Conservation (phyloP, 1,140 invertebrate species). For the Drosophila navojoa region DNA sequence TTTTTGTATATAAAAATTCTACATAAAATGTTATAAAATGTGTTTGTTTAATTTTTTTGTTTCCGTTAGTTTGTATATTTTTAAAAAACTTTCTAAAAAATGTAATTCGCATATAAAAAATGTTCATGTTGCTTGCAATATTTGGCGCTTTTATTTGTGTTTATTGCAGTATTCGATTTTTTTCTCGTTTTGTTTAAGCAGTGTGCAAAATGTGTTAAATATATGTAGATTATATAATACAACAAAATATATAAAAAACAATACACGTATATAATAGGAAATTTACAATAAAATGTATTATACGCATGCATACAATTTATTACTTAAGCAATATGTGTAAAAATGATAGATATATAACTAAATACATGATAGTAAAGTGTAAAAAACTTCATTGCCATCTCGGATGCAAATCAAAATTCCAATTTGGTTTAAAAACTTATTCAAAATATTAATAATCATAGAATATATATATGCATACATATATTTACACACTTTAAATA, state of each 20-base stretch:
- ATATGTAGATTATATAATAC: slow-evolving; percentile 23
- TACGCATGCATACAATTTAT: slow-evolving; percentile 58
- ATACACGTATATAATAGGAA: slow-evolving; percentile 42
- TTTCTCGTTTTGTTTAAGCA: slow-evolving; percentile 12
- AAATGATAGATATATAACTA: slow-evolving; percentile 33
- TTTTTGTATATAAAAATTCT: slow-evolving; percentile 55
- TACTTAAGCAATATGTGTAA: slow-evolving; percentile 13
- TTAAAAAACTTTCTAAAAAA: slow-evolving; percentile 67
- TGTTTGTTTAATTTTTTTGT: slow-evolving; percentile 21
- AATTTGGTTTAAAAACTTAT: slow-evolving; percentile 60
- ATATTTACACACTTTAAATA: slow-evolving; percentile 68
- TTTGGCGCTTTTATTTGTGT: slow-evolving; percentile 57
- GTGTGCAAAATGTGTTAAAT: slow-evolving; percentile 33
- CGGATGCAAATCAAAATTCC: slow-evolving; percentile 59
- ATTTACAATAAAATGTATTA: slow-evolving; percentile 61
- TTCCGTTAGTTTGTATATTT: slow-evolving; percentile 38
- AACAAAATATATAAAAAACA: slow-evolving; percentile 36
- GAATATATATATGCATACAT: slow-evolving; percentile 47
- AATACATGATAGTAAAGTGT: slow-evolving; percentile 22
- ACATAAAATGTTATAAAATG: slow-evolving; percentile 70
- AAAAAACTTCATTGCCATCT: slow-evolving; percentile 54
- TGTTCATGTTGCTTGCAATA: slow-evolving; percentile 57
- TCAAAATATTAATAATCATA: slow-evolving; percentile 24
- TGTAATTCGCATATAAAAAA: slow-evolving; percentile 41
- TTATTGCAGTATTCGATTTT: slow-evolving; percentile 32